Evolutionary conservation across 2,888 invertebrate genomes (phyloP), one percentile per base, ranked within the genome.

Genomic region (Incurvaria masculella): DNA sequence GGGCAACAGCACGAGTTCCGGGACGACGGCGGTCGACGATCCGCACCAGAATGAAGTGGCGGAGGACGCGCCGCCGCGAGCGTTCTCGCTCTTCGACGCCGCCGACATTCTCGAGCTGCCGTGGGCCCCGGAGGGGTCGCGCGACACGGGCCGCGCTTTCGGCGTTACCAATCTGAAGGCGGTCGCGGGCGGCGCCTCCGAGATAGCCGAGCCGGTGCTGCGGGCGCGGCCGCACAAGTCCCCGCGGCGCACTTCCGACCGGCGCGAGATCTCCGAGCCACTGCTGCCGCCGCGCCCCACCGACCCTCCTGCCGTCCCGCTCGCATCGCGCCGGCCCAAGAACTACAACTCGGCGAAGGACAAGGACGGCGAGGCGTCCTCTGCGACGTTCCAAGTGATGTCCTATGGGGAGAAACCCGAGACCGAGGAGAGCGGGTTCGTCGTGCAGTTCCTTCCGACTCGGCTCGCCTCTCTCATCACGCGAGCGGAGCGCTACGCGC

Each of bases 381-480:
- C 72, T 1, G 66, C 74, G 4, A 69, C 71, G 18, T 71, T 74
- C 56, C 72, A 74, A 49, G 61, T 63, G 20, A 60, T 61, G 49
- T 57, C 60, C 18, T 66, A 59, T 63, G 65, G 68, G 49, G 68
- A 68, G 49, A 61, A 64, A 48, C 65, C 58, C 53, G 75, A 66
- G 56, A 76, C 65, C 56, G 72, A 66, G 52, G 69, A 72, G 51
- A 52, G 66, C 5, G 67, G 76, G 49, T 78, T 84, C 49, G 89
- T 87, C 1, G 89, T 92, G 0, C 92, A 93, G 63, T 83, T 90
- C 59, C 70, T 93, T 41, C 92, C 92, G 0, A 87, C 89, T 53
- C 79, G 89, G 26, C 67, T 92, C 2, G 89, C 89, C 1, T 86
- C 87, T 4, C 84, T 93, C 65, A 82, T 93, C 43, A 88, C 91